A percentile compares a stretch with the other conserved stretches of the same genome.
phyloP scores from a whole-genome alignment of 2,888 invertebrate species.

The Druceiella hillmani region DNA sequence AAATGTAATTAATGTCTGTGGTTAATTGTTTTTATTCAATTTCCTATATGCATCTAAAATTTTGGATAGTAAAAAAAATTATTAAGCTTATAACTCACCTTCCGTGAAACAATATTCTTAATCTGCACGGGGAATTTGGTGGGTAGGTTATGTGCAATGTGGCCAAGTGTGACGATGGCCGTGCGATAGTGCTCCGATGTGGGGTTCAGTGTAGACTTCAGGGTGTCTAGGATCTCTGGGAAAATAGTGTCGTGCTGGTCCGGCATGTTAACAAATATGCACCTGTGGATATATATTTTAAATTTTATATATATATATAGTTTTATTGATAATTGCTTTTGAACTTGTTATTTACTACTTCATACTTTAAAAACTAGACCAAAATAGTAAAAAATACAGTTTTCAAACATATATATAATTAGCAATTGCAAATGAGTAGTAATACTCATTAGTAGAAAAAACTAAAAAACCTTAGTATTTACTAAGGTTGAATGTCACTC shows the following conservation, averaged over 20 bases:
- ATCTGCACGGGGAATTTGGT: conserved; percentile 85
- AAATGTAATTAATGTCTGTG: too few relatives aligned
- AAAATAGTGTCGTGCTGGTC: conserved; percentile 70
- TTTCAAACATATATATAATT: too few relatives aligned
- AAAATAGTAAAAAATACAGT: too few relatives aligned
- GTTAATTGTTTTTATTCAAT: too few relatives aligned
- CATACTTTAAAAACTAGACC: too few relatives aligned
- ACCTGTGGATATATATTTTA: conserved; percentile 45
- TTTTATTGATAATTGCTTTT: too few relatives aligned
- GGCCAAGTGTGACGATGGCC: conserved; percentile 90
- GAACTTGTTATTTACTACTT: too few relatives aligned
- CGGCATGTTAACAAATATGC: conserved; percentile 78
- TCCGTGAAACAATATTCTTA: conserved; percentile 90
- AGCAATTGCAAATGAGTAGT: too few relatives aligned
- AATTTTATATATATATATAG: neutral
- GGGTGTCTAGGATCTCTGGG: conserved; percentile 74
- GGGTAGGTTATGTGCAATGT: conserved; percentile 89
- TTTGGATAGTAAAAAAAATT: neutral
- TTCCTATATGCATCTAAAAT: neutral
- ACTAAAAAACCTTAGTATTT: too few relatives aligned
- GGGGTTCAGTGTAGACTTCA: conserved; percentile 69
- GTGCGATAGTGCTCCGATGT: conserved; percentile 82
- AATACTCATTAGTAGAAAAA: too few relatives aligned
- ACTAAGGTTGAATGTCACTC: too few relatives aligned
- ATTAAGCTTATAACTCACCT: conserved; percentile 43